Evolutionary conservation across 1,140 invertebrate genomes (phyloP), one percentile per base, ranked within the genome.

Genomic region (Trichogramma pretiosum): DNA sequence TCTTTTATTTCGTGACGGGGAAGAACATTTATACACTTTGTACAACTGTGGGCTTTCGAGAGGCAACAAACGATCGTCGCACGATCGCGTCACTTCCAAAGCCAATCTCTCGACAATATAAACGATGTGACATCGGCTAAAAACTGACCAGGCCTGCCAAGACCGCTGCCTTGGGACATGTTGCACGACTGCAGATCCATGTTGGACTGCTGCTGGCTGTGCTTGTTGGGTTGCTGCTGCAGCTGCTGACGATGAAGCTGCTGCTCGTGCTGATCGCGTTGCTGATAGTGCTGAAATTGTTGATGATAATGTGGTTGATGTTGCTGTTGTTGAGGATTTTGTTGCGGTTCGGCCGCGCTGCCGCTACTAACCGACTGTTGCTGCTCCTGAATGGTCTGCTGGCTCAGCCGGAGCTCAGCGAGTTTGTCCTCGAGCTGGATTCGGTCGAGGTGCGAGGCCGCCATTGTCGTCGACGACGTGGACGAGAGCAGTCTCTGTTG

Each of bases 81-180:
- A n/a, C n/a, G n/a, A n/a, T n/a, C n/a, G n/a, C n/a, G n/a, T n/a
- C n/a, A n/a, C n/a, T n/a, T n/a, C n/a, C n/a, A n/a, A n/a, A n/a
- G n/a, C n/a, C n/a, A n/a, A n/a, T n/a, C n/a, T n/a, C n/a, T n/a
- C n/a, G n/a, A n/a, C n/a, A n/a, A n/a, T n/a, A n/a, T n/a, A n/a
- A n/a, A n/a, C n/a, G n/a, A n/a, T n/a, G n/a, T n/a, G n/a, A n/a
- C n/a, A n/a, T n/a, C n/a, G n/a, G n/a, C n/a, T n/a, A n/a, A n/a
- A n/a, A n/a, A n/a, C n/a, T n/a, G n/a, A 8, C 59, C 64, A 23
- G 77, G 77, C 70, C 77, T 74, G 3, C 77, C 75, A 3, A 78
- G 56, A 2, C 77, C 76, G 35, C 74, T 76, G 5, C 75, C 76
- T 46, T 75, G 74, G 0, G 74, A 77, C 74, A 75, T 75, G 44